A percentile compares a stretch with the other conserved stretches of the same genome.
phyloP scores from a whole-genome alignment of 2,888 invertebrate species.

The Macrosiphum euphorbiae region DNA sequence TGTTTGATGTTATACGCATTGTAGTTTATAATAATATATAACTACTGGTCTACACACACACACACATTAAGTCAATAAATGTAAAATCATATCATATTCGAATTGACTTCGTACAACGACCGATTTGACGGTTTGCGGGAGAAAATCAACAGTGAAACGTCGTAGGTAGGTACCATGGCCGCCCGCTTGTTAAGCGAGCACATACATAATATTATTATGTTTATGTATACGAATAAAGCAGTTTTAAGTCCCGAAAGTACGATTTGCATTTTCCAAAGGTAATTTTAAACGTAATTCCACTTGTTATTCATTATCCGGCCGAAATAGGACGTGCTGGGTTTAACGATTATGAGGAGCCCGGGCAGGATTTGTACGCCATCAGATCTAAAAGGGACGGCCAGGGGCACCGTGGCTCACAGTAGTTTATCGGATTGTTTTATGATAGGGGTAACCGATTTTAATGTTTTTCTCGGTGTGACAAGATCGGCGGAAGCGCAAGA shows the following conservation, averaged over 20 bases:
- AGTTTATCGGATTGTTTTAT: conserved; percentile 37
- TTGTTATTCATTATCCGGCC: conserved; percentile 40
- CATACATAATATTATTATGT: neutral
- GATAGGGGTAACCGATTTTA: neutral
- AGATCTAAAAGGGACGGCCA: neutral
- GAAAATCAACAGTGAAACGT: neutral
- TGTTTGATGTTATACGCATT: neutral
- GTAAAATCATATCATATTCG: neutral
- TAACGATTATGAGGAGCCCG: conserved; percentile 30
- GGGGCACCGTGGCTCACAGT: neutral
- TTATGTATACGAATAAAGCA: neutral
- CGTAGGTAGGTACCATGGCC: neutral
- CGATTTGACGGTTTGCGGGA: neutral
- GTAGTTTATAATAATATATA: neutral
- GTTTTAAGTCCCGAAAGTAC: conserved; percentile 54
- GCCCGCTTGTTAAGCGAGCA: neutral
- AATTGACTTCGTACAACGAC: neutral
- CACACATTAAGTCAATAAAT: neutral
- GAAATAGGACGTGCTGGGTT: conserved; percentile 40
- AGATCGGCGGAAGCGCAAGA: neutral
- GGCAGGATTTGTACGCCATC: conserved; percentile 30
- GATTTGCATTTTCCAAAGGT: conserved; percentile 54
- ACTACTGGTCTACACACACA: neutral
- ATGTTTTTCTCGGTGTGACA: neutral
- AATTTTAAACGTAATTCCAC: conserved; percentile 54